Base-by-base conservation (phyloP, 2,797 vertebrate species). In the Lagorchestes hirsutus region DNA sequence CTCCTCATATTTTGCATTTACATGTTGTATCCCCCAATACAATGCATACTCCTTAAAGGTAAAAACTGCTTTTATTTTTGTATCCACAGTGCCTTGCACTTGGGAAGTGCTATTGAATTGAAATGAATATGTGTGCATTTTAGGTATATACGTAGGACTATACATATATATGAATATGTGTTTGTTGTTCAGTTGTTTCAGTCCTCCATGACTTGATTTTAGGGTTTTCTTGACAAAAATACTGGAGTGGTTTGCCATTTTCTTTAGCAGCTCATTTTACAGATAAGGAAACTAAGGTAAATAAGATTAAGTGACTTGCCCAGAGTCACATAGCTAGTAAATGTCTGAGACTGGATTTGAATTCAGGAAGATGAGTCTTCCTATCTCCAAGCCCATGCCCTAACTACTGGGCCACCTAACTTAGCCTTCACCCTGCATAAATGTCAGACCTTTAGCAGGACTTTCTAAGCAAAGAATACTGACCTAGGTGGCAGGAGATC, bases 381-480 rank as follows among this genome's bases (percentile, higher is more conserved):
- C 34, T n/a, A n/a, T 40, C 5, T 74, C 62, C 34, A 74, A n/a
- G 34, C 14, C 14, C 62, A 74, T n/a, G 34, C 34, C 40, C 4
- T 74, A 18, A 18, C 62, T n/a, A 74, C 34, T 74, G 62, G 0
- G 5, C 34, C 14, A 67, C 62, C 14, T 74, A 74, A 2, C 5
- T 74, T 24, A 82, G 8, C 2, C 18, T 46, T 82, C 3, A 22
- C 16, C 67, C n/a, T 82, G 0, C 40, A 40, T 22, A n/a, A 92
- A 93, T 52, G n/a, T 22, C 92, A 82, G 29, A 12, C 59, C 55
- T 96, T 95, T 46, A 18, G 18, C 91, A 57, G 74, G 46, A 46
- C 46, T 46, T 46, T 46, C 46, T 18, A 74, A 28, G 90, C 93
- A 92, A 96, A 92, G 50, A 6, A 40, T 92, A 62, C 50, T 34